Conservation (phyloP, 2,888 invertebrate genomes). For the Pyrrhosoma nymphula region DNA sequence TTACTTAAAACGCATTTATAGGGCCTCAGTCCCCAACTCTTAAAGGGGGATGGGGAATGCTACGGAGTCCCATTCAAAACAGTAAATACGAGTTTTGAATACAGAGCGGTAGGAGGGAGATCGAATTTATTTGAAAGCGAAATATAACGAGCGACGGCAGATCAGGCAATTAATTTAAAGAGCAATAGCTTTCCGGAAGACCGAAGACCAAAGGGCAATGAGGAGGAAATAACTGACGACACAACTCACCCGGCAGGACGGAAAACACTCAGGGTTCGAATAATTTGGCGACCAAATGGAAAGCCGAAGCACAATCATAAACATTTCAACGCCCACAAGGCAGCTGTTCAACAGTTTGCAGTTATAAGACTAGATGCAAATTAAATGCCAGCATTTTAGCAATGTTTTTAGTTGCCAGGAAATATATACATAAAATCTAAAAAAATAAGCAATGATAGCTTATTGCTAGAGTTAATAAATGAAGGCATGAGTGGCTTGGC, state of each 20-base stretch:
- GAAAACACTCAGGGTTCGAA: background rate
- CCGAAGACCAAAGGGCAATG: background rate
- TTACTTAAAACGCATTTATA: conserved; percentile 30
- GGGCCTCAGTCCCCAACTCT: background rate
- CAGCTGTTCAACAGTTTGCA: no score
- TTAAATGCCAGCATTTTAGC: no score
- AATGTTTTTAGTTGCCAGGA: no score
- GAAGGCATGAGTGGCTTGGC: no score
- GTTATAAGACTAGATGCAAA: no score
- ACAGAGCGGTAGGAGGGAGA: background rate
- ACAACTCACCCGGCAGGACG: background rate
- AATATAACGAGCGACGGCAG: background rate
- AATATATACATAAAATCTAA: no score
- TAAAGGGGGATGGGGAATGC: background rate
- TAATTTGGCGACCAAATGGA: background rate
- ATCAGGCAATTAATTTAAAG: conserved; percentile 1
- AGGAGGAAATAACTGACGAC: background rate
- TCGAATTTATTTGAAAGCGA: background rate
- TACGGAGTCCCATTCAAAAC: background rate
- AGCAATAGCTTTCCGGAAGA: background rate
- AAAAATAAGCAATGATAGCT: no score
- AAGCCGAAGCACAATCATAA: background rate
- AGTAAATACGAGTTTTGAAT: background rate
- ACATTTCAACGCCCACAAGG: no score
- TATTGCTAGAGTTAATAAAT: no score